Evolutionary conservation across 2,888 invertebrate genomes (phyloP).

Genomic region (Poecilus cupreus): DNA sequence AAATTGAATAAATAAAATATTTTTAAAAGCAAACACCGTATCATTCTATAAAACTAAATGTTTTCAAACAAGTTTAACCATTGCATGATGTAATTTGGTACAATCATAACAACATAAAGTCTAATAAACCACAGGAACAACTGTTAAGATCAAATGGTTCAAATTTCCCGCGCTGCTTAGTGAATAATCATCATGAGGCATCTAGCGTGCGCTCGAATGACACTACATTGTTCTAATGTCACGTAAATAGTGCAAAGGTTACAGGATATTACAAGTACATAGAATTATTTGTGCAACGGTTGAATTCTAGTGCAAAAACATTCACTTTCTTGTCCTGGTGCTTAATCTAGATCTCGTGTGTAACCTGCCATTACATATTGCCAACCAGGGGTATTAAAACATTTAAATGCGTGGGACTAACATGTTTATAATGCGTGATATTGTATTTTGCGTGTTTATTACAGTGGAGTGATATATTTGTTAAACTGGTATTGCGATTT

Average conservation of each 20-base stretch:
- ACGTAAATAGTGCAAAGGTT: constrained; percentile 41
- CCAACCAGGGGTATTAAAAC: constrained; percentile 26
- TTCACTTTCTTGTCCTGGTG: constrained; percentile 54
- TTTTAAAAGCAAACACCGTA: background rate
- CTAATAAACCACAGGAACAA: background rate
- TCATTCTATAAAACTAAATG: background rate
- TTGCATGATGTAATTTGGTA: constrained; percentile 14
- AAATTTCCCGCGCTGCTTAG: background rate
- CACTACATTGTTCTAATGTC: constrained; percentile 6
- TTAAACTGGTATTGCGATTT: background rate
- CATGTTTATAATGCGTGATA: constrained; percentile 20
- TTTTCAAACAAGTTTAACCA: background rate
- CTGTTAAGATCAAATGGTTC: background rate
- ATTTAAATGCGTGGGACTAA: background rate
- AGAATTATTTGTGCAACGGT: background rate
- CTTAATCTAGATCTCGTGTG: constrained; percentile 52
- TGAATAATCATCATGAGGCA: background rate
- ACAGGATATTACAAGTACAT: constrained; percentile 18
- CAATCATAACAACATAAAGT: background rate
- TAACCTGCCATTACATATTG: constrained; percentile 47
- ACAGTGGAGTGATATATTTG: background rate
- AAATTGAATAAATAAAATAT: background rate
- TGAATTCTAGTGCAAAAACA: constrained; percentile 50
- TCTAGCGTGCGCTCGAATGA: background rate
- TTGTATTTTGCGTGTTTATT: constrained; percentile 1